These are phyloP conservation scores for Adelognathus sp. DNA, from an alignment of 2,888 invertebrate species.

Conservation along the genomic window DNA sequence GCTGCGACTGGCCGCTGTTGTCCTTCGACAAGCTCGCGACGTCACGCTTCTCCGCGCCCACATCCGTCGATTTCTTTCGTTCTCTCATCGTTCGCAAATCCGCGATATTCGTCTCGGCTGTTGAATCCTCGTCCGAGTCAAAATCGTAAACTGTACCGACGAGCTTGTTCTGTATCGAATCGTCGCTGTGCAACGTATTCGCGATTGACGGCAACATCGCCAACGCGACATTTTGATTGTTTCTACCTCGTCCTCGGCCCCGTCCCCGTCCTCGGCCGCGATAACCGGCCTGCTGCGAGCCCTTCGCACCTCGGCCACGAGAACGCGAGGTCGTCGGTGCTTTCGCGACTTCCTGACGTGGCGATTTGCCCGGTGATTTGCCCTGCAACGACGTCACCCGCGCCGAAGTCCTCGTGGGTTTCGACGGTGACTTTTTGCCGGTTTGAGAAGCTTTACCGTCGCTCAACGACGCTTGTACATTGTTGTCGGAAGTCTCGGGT, in stretches of 20 bases:
- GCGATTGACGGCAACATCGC: constrained; percentile 62
- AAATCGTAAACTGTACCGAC: constrained; percentile 94
- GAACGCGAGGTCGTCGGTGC: constrained; percentile 78
- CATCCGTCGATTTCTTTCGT: constrained; percentile 88
- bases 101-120: constrained; percentile 87
- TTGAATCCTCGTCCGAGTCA: constrained; percentile 92
- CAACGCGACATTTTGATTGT: constrained; percentile 63
- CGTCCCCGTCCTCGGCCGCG: constrained; percentile 77
- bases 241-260: constrained; percentile 80
- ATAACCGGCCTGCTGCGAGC: constrained; percentile 71
- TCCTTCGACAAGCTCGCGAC: constrained; percentile 57
- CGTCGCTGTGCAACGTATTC: constrained; percentile 82
- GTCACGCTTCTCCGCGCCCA: constrained; percentile 69
- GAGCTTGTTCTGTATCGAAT: constrained; percentile 90
- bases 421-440: constrained; percentile 84
- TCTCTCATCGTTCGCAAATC: constrained; percentile 91
- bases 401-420: constrained; percentile 85
- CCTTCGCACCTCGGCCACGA: constrained; percentile 81
- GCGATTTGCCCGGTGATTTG: constrained; percentile 87
- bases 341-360: constrained; percentile 71
- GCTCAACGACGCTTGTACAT: neutral
- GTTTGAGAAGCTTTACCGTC: constrained; percentile 62
- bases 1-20: constrained; percentile 47
- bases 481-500: constrained; percentile 20
- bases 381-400: constrained; percentile 84